These are phyloP conservation scores for Calliopsis andreniformis DNA, from an alignment of 1,140 invertebrate genomes.

Conservation along the genomic window DNA sequence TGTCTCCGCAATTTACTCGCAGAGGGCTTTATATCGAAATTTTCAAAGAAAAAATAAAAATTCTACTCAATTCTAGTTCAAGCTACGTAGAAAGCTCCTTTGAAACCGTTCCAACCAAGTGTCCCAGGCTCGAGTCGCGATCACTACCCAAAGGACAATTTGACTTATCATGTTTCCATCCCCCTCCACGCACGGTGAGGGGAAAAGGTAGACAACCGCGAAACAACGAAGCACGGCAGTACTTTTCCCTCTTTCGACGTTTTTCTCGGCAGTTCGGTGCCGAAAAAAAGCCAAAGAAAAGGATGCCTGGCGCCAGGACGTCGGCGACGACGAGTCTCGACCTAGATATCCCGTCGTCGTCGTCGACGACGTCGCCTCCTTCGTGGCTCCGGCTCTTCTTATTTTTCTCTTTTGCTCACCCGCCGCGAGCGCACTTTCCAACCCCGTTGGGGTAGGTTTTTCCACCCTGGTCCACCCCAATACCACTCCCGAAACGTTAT, in stretches of 20 bases:
- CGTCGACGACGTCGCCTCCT: constrained; percentile 63
- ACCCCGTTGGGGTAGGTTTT: constrained; percentile 73
- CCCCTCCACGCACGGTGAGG: neutral
- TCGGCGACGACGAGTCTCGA: constrained; percentile 80
- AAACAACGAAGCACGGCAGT: constrained; percentile 54
- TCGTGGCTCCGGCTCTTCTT: constrained; percentile 70
- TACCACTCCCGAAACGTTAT: neutral
- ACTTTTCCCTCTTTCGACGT: constrained; percentile 59
- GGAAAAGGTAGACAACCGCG: constrained; percentile 55
- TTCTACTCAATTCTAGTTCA: neutral
- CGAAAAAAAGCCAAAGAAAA: constrained; percentile 69
- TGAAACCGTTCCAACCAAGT: neutral
- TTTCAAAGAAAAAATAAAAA: neutral
- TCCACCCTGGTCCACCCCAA: constrained; percentile 51
- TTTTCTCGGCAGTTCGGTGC: constrained; percentile 51
- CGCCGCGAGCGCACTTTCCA: constrained; percentile 54
- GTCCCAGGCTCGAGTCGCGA: neutral
- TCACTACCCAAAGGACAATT: constrained; percentile 19
- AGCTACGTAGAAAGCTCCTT: too few relatives aligned
- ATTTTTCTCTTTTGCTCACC: constrained; percentile 74
- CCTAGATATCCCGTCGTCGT: constrained; percentile 74
- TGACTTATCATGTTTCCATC: constrained; percentile 30
- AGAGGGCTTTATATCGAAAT: too few relatives aligned
- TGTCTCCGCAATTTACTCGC: too few relatives aligned
- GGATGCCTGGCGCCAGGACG: constrained; percentile 78